A percentile compares a stretch with the other conserved stretches of the same genome.
Conservation (phyloP, 2,888 invertebrate genomes). For the Sarcophaga subvicina region DNA sequence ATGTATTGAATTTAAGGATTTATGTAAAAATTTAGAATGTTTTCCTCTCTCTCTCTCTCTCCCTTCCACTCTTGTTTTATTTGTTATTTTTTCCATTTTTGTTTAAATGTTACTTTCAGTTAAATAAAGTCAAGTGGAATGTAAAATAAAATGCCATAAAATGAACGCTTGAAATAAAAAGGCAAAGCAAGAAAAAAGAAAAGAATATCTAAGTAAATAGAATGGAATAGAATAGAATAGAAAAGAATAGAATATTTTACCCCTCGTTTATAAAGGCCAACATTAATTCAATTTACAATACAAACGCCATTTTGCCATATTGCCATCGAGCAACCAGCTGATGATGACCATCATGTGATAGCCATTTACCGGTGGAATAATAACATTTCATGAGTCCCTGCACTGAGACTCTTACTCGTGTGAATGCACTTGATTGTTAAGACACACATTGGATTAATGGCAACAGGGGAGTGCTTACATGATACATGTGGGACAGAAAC, state of each 20-base stretch:
- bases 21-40: slow-evolving; percentile 7
- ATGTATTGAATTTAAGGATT: slow-evolving; percentile 37
- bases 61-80: too few species aligned
- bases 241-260: too few species aligned
- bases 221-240: neutral
- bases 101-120: neutral
- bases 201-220: slow-evolving; percentile 14
- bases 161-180: slow-evolving; percentile 9
- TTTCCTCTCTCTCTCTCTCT: too few species aligned
- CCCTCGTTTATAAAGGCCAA: slow-evolving; percentile 16
- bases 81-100: slow-evolving; percentile 5
- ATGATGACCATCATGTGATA: slow-evolving; percentile 33
- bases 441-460: too few species aligned
- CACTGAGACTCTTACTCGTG: neutral
- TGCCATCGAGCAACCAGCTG: neutral
- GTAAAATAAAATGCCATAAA: neutral
- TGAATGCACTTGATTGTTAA: too few species aligned
- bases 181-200: neutral
- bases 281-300: slow-evolving; percentile 54
- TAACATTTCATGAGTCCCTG: neutral
- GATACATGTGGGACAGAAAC: too few species aligned
- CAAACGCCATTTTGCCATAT: slow-evolving; percentile 32
- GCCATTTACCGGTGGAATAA: slow-evolving; percentile 3
- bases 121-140: neutral
- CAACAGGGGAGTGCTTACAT: too few species aligned